Base-by-base conservation (phyloP, 2,888 invertebrate genomes). In the Odontocerum albicorne region DNA sequence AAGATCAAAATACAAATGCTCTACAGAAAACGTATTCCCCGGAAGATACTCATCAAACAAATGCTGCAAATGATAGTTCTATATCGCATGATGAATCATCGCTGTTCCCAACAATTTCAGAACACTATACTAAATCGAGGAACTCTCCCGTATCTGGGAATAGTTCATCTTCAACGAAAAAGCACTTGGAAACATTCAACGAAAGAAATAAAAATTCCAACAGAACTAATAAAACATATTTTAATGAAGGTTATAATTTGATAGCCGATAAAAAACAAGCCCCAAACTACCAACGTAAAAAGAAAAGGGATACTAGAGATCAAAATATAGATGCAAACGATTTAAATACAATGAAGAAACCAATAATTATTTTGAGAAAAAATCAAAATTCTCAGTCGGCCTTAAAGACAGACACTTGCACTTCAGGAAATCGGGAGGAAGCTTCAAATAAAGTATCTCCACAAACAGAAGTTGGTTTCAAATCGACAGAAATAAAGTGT, bases 341-440 rank as follows among this genome's bases (percentile, higher is more conserved):
- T 35, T 7, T 35, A 12, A 43, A 31, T 43, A 8, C 3, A 22
- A 35, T 36, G 22, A 36, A 47, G 13, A 47, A 47, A 16, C 47
- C 47, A 13, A 36, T 47, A 2, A 47, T 20, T 47, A 17, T 47
- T 3, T 20, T 47, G 1, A 47, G 36, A 21, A 47, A 47, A 15
- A 47, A 15, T 33, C 33, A 15, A 47, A 36, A 12, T 10, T 22
- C 12, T 44, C 19, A 2, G 32, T 13, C 16, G 22, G 44, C 8
- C 31, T 32, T 7, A 27, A 22, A n/a, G n/a, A 47, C 17, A 13
- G 22, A 45, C 1, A 13, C 10, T 12, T 17, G 12, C 12, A 12
- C 6, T 4, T 12, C 4, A 7, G 10, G 10, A 27, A 27, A 27
- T 7, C 10, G 27, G 6, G 10, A 27, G 6, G 27, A 27, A 12